Conservation (phyloP, 1,140 invertebrate genomes). For the Amyelois transitella region DNA sequence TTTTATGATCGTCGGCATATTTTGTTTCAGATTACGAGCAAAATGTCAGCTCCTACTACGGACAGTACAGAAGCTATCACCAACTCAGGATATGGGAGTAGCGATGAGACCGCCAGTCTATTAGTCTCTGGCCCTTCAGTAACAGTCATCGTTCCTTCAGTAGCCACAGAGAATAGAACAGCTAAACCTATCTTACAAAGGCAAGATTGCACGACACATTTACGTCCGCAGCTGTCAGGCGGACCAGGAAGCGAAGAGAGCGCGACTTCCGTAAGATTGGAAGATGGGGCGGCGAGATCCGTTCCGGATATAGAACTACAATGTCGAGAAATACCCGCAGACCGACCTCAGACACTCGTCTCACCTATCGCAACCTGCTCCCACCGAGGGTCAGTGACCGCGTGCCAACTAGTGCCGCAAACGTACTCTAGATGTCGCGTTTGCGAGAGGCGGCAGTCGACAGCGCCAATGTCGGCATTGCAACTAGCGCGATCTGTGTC, state of each 20-base stretch:
- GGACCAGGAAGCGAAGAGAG: slow-evolving; percentile 87
- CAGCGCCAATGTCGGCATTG: slow-evolving; percentile 82
- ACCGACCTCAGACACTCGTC: slow-evolving; percentile 72
- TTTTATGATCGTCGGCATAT: slow-evolving; percentile 9
- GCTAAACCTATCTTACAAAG: slow-evolving; percentile 86
- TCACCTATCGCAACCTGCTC: slow-evolving; percentile 73
- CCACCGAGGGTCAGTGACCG: slow-evolving; percentile 76
- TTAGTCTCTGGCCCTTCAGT: slow-evolving; percentile 75
- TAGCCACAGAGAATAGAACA: slow-evolving; percentile 60
- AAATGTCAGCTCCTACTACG: slow-evolving; percentile 68
- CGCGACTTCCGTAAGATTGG: slow-evolving; percentile 74
- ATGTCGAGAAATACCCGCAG: slow-evolving; percentile 75
- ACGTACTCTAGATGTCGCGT: slow-evolving; percentile 77
- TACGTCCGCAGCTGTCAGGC: slow-evolving; percentile 82
- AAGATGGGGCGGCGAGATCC: slow-evolving; percentile 84
- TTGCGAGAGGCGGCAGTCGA: slow-evolving; percentile 83
- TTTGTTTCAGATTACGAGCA: slow-evolving; percentile 53
- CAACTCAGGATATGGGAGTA: slow-evolving; percentile 80
- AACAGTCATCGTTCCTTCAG: slow-evolving; percentile 65
- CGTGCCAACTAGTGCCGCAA: slow-evolving; percentile 76
- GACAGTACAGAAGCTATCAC: slow-evolving; percentile 71
- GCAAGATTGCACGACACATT: slow-evolving; percentile 87
- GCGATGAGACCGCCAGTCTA: slow-evolving; percentile 86
- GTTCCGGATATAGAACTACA: slow-evolving; percentile 93
- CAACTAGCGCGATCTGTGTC: slow-evolving; percentile 84